Evolutionary conservation across 2,888 invertebrate genomes (phyloP).

Genomic region (Phymatocera aterrima): DNA sequence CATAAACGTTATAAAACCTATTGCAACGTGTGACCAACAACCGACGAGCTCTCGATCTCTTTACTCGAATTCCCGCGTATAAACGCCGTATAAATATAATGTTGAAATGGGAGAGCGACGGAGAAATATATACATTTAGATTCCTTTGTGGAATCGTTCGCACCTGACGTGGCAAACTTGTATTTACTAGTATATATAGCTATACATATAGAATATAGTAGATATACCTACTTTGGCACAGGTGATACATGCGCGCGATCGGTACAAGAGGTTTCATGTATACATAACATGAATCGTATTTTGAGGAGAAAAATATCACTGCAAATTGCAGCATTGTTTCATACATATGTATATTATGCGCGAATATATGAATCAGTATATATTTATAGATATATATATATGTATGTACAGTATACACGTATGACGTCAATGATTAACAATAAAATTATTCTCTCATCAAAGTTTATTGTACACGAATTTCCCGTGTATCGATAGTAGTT

Average conservation of each 20-base stretch:
- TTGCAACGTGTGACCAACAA: background rate
- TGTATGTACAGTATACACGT: background rate
- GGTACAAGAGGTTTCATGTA: too few relatives aligned
- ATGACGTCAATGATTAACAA: background rate
- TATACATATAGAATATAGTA: background rate
- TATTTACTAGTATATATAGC: background rate
- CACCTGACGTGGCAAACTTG: slow-evolving; percentile 10
- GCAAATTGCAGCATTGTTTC: slow-evolving; percentile 6
- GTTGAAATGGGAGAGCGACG: too few relatives aligned
- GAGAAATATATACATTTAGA: slow-evolving; percentile 28
- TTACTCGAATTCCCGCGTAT: slow-evolving; percentile 29
- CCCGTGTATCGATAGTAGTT: too few relatives aligned
- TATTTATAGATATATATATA: too few relatives aligned
- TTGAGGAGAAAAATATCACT: background rate
- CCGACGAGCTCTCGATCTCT: background rate
- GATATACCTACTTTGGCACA: background rate
- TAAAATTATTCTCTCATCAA: background rate
- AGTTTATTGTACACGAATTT: too few relatives aligned
- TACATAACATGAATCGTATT: slow-evolving; percentile 34
- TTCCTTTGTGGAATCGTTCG: slow-evolving; percentile 35
- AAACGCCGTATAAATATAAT: slow-evolving; percentile 4
- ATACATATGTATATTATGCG: background rate
- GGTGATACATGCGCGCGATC: background rate
- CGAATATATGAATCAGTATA: slow-evolving; percentile 7
- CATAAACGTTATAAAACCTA: slow-evolving; percentile 19